These are phyloP conservation scores for Pangasius macronema DNA, from an alignment of 2,797 vertebrate genomes.

Conservation along the genomic window DNA sequence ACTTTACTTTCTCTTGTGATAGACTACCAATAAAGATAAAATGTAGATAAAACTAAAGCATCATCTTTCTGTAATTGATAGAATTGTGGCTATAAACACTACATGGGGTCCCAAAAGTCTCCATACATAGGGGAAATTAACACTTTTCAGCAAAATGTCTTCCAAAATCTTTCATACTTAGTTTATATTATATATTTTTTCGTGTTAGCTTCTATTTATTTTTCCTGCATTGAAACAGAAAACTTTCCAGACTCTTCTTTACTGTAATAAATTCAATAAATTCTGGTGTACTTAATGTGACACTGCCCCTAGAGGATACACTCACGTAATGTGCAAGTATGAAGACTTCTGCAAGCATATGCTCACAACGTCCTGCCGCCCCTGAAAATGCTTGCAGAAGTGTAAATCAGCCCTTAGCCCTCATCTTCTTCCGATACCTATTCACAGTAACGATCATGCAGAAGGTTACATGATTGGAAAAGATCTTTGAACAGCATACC, in stretches of 20 bases:
- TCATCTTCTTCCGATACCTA: slow-evolving; percentile 73
- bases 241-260: not conserved
- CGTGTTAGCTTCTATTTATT: not conserved
- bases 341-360: not conserved
- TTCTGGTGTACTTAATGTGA: no score
- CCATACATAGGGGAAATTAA: no score
- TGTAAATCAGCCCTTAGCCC: not conserved
- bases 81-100: not conserved
- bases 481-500: slow-evolving; percentile 68
- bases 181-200: no score
- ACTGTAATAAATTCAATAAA: not conserved
- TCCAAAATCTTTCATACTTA: no score
- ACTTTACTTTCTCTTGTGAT: not conserved
- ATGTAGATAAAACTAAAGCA: not conserved
- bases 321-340: not conserved
- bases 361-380: not conserved
- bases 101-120: no score
- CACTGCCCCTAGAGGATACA: not conserved
- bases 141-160: no score
- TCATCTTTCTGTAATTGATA: not conserved
- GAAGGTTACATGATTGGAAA: not conserved
- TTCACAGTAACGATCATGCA: slow-evolving; percentile 76
- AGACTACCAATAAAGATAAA: not conserved
- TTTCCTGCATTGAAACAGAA: not conserved
- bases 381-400: not conserved